Conservation (phyloP, 2,113 vertebrate species). For the Rhombomys opimus region DNA sequence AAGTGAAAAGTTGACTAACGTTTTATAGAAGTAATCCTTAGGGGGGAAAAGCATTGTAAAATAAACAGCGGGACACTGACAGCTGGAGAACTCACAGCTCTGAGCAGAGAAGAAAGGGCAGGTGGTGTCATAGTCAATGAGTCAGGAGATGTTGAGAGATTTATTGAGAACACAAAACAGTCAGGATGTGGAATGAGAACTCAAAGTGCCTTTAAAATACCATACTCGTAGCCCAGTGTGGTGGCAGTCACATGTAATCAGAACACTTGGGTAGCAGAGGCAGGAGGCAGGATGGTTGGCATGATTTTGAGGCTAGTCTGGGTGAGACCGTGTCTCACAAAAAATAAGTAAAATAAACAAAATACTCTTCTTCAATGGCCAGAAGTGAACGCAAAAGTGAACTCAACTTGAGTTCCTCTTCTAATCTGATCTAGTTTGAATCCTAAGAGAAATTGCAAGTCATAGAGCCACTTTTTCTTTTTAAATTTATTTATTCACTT, state of each 20-base stretch:
- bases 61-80: background rate
- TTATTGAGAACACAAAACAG: background rate
- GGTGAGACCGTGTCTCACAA: background rate
- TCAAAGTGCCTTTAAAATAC: background rate
- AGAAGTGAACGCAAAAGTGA: background rate
- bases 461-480: background rate
- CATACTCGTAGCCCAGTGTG: rapidly evolving
- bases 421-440: background rate
- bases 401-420: background rate
- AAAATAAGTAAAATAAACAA: background rate
- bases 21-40: background rate
- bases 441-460: background rate
- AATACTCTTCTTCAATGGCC: background rate
- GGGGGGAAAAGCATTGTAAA: background rate
- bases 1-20: background rate
- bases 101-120: background rate
- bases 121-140: rapidly evolving
- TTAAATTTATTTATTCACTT: too few relatives aligned
- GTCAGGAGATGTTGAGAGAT: background rate
- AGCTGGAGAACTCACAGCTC: background rate
- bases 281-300: too few relatives aligned
- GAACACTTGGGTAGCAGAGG: background rate
- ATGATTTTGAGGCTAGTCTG: background rate
- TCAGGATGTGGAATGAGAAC: background rate
- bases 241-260: background rate